Evolutionary conservation across 64 coral and sea anemone genomes (phyloP), one percentile per base, ranked within the genome.

Genomic region (Stichodactyla mertensii): DNA sequence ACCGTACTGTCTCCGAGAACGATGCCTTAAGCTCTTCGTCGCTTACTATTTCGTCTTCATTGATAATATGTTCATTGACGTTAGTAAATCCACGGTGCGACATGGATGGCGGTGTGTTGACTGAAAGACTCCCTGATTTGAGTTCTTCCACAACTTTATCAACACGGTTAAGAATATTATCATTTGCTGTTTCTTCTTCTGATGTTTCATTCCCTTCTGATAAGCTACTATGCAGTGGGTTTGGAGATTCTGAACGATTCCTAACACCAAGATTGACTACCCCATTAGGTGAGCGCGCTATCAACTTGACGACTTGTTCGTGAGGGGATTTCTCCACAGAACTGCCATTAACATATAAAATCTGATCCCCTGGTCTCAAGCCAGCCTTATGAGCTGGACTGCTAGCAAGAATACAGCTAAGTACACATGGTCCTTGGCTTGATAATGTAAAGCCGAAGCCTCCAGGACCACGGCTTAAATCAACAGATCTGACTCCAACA

Each of bases 391-490:
- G 84, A 89, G 97, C 97, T 60, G 97, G 93, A 78, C 93, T 95
- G 56, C 97, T 92, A 28, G 88, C 87, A 55, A 95, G 86, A 66
- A 99, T 94, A 83, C 93, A 95, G 55, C 90, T 94, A n/a, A 99
- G 82, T 57, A 95, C 87, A 92, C 97, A 99, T 24, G 97, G 97
- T 79, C 90, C 90, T 60, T 99, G 97, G 52, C 93, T 91, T 2
- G 93, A 89, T n/a, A 99, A 77, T 45, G 97, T 99, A 59, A 99
- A 99, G 7, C 97, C 97, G 77, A 92, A 99, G 52, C 97, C 94
- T 11, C 85, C 94, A 20, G 91, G 82, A 52, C 67, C 88, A 14
- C 94, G 87, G 28, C 77, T 61, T 55, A 96, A 85, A 61, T 93
- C 91, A 20, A 96, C 91, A 26, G 90, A 87, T 77, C 85, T 86